These are phyloP conservation scores for Platysternon megacephalum DNA, from an alignment of 2,113 vertebrate genomes.

Conservation along the genomic window DNA sequence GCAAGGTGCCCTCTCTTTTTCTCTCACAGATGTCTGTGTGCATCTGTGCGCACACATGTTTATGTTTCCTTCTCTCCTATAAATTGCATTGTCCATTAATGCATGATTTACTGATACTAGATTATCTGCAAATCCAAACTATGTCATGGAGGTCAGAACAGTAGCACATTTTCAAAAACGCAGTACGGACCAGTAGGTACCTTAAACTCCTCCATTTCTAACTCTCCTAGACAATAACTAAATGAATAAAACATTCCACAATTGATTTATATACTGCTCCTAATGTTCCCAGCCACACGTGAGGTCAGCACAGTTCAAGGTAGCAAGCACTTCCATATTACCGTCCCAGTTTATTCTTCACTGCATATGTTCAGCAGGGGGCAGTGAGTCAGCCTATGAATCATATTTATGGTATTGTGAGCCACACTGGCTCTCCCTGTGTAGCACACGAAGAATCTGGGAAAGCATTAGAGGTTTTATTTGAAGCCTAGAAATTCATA, in stretches of 20 bases:
- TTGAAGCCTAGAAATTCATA: background rate
- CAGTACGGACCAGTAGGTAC: background rate
- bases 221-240: background rate
- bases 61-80: background rate
- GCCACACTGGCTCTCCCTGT: background rate
- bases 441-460: slow-evolving; percentile 46
- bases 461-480: slow-evolving; percentile 20
- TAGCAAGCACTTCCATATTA: background rate
- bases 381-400: slow-evolving; percentile 68
- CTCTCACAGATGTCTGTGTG: fast-evolving
- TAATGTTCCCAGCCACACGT: background rate
- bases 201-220: background rate
- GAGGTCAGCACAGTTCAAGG: slow-evolving; percentile 42
- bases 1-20: fast-evolving
- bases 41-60: fast-evolving
- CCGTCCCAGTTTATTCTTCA: slow-evolving; percentile 16
- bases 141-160: background rate
- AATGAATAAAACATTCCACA: slow-evolving; percentile 38
- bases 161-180: fast-evolving
- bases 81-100: fast-evolving
- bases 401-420: slow-evolving; percentile 51
- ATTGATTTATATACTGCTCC: slow-evolving; percentile 51
- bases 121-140: background rate
- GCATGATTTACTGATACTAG: background rate
- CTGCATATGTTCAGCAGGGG: background rate